Conservation (phyloP, 2,888 invertebrate genomes). For the Caenorhabditis doughertyi region DNA sequence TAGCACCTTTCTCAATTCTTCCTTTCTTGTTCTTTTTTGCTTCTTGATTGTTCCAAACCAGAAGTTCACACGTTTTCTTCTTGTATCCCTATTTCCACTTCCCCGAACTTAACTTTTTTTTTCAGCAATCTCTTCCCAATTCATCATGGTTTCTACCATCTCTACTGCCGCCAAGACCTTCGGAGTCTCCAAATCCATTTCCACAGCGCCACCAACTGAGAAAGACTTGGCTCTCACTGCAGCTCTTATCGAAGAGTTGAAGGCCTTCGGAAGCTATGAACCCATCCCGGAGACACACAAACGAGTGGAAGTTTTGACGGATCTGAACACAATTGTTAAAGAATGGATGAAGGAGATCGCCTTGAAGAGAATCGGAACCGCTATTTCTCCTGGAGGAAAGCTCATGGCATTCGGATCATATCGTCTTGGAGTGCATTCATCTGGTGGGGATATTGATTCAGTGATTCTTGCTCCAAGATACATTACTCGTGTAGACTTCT, state of each 20-base stretch:
- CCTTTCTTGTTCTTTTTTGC: too few relatives aligned
- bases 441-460: constrained; percentile 98
- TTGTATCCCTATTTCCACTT: too few relatives aligned
- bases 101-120: too few relatives aligned
- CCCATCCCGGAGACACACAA: constrained; percentile 78
- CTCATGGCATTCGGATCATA: constrained; percentile 99
- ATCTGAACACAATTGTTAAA: constrained; percentile 92
- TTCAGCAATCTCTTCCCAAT: too few relatives aligned
- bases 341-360: constrained; percentile 96
- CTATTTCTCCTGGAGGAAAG: constrained; percentile 94
- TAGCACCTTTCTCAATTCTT: too few relatives aligned
- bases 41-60: too few relatives aligned
- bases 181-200: constrained; percentile 81
- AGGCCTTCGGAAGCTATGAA: constrained; percentile 76
- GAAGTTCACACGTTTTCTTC: too few relatives aligned
- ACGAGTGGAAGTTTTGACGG: constrained; percentile 85
- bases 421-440: constrained; percentile 90
- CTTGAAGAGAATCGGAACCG: constrained; percentile 91
- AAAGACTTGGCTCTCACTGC: constrained; percentile 72
- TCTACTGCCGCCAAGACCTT: too few relatives aligned
- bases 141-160: too few relatives aligned
- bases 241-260: constrained; percentile 68
- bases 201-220: constrained; percentile 69
- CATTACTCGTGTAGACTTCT: constrained; percentile 94
- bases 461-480: constrained; percentile 97